Evolutionary conservation across 2,888 invertebrate genomes (phyloP).

Genomic region (Apamea epomidion): DNA sequence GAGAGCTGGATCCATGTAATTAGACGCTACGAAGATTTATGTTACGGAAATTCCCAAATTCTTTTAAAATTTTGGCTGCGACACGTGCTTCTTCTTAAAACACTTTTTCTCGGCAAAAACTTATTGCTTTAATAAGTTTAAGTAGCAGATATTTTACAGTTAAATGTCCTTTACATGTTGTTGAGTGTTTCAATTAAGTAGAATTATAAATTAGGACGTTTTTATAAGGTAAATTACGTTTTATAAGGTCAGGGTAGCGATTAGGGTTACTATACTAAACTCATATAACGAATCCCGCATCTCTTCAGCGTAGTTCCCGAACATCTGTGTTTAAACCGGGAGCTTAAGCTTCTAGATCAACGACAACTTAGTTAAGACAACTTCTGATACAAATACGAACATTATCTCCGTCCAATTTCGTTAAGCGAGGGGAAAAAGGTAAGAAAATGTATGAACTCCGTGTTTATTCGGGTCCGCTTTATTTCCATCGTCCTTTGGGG

Average conservation of each 20-base stretch:
- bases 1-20: constrained; percentile 86
- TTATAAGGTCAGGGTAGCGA: background rate
- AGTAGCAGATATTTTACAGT: constrained; percentile 65
- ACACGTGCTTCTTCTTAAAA: constrained; percentile 78
- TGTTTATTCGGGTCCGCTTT: constrained; percentile 81
- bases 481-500: constrained; percentile 76
- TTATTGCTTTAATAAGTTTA: constrained; percentile 70
- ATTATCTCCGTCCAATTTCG: constrained; percentile 69
- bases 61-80: constrained; percentile 84
- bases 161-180: constrained; percentile 58
- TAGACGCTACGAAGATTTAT: constrained; percentile 88
- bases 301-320: constrained; percentile 29
- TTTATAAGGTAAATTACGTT: constrained; percentile 3
- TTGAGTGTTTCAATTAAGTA: constrained; percentile 47
- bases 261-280: constrained; percentile 14
- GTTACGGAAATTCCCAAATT: constrained; percentile 85
- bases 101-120: constrained; percentile 69
- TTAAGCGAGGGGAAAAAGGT: constrained; percentile 69
- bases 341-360: constrained; percentile 57
- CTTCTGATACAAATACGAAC: constrained; percentile 65
- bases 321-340: constrained; percentile 48
- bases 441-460: constrained; percentile 75
- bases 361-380: constrained; percentile 54
- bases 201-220: constrained; percentile 20
- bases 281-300: constrained; percentile 40